Percentiles rank a stretch among this genome's conserved stretches.
Evolutionary conservation across 2,888 invertebrate species (phyloP).

Genomic region (Reticulitermes lucifugus): DNA sequence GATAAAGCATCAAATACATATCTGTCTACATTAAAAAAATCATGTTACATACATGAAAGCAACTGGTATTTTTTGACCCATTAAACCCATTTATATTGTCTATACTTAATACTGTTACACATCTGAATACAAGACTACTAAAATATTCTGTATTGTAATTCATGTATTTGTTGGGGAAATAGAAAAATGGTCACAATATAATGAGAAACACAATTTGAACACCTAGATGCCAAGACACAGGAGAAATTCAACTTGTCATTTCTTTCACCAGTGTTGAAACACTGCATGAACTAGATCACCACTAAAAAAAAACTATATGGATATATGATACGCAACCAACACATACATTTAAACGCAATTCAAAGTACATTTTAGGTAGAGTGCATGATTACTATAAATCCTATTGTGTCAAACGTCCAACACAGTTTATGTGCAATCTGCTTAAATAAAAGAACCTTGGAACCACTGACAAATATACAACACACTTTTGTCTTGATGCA

Average conservation of each 20-base stretch:
- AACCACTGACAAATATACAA: slow-evolving; percentile 43
- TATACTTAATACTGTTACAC: slow-evolving; percentile 45
- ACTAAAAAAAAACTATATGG: slow-evolving; percentile 38
- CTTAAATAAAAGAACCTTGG: slow-evolving; percentile 21
- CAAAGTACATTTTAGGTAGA: slow-evolving; percentile 26
- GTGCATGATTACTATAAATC: slow-evolving; percentile 29
- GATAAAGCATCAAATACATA: not conserved
- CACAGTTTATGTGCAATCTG: slow-evolving; percentile 36
- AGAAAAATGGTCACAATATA: slow-evolving; percentile 15
- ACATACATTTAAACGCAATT: slow-evolving; percentile 24
- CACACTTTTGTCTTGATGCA: slow-evolving; percentile 45
- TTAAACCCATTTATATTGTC: slow-evolving; percentile 17
- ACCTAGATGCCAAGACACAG: not conserved
- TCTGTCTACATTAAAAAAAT: slow-evolving; percentile 17
- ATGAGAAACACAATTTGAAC: slow-evolving; percentile 15
- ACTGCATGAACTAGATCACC: slow-evolving; percentile 8
- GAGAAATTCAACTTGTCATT: slow-evolving; percentile 19
- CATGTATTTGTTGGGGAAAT: slow-evolving; percentile 1
- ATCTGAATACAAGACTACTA: slow-evolving; percentile 29
- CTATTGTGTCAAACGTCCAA: not conserved
- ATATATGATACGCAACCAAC: slow-evolving; percentile 25
- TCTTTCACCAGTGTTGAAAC: slow-evolving; percentile 27
- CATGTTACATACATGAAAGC: slow-evolving; percentile 22
- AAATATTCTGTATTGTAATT: slow-evolving; percentile 7
- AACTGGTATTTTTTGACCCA: not conserved